Conservation (phyloP, 1,140 invertebrate species). For the Drosophila parvula region DNA sequence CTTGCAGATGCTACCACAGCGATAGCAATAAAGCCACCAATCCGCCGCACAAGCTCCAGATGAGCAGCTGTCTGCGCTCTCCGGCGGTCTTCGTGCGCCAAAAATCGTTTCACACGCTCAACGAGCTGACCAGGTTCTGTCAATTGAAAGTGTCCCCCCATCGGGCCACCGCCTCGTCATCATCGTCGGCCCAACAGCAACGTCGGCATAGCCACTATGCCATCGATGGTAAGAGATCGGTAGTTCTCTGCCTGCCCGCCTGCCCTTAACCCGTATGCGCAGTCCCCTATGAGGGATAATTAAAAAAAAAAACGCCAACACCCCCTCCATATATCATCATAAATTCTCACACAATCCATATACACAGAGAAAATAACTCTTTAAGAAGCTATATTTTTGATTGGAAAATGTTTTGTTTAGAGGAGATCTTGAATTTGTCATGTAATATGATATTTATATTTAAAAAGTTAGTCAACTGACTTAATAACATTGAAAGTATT, state of each 20-base stretch:
- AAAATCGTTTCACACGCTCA: conserved; percentile 83
- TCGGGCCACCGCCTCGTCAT: conserved; percentile 17
- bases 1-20: conserved; percentile 81
- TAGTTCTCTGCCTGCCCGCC: conserved; percentile 18
- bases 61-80: conserved; percentile 77
- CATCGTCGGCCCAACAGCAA: conserved; percentile 19
- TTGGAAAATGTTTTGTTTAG: background rate
- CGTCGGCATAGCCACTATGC: conserved; percentile 55
- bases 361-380: conserved; percentile 2
- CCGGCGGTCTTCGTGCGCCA: conserved; percentile 77
- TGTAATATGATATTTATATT: background rate
- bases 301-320: conserved; percentile 31
- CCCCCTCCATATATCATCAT: conserved; percentile 22
- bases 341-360: conserved; percentile 36
- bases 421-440: background rate
- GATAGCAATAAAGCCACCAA: conserved; percentile 58
- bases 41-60: conserved; percentile 65
- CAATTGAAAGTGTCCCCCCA: conserved; percentile 66
- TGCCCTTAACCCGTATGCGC: conserved; percentile 30
- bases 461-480: background rate
- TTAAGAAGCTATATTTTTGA: background rate
- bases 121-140: conserved; percentile 78
- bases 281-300: conserved; percentile 45
- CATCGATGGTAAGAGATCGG: conserved; percentile 66
- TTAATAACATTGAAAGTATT: background rate